Evolutionary conservation across 92 coral and sea anemone species (phyloP).

Genomic region (Palythoa grandis): DNA sequence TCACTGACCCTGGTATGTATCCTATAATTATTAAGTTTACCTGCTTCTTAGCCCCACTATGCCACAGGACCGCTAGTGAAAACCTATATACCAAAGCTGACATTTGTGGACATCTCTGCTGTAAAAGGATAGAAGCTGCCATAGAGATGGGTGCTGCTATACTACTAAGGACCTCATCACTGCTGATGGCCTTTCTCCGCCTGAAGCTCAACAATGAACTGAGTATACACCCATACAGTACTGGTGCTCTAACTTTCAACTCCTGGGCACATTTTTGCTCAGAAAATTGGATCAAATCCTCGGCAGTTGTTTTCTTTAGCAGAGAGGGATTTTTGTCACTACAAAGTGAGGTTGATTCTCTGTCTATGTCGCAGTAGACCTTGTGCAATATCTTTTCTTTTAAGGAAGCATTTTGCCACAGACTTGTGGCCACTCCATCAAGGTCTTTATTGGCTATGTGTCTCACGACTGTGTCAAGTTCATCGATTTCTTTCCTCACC

Average conservation of each 20-base stretch:
- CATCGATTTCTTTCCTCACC: constrained; percentile 43
- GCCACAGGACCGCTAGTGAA: constrained; percentile 69
- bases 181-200: constrained; percentile 17
- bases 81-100: constrained; percentile 62
- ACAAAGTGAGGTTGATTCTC: constrained; percentile 49
- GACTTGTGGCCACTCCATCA: constrained; percentile 55
- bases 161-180: not conserved
- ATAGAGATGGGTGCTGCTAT: constrained; percentile 39
- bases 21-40: constrained; percentile 23
- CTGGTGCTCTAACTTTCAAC: constrained; percentile 57
- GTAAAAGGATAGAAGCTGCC: constrained; percentile 66
- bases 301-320: constrained; percentile 40
- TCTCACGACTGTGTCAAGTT: constrained; percentile 50
- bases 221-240: constrained; percentile 40
- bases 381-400: constrained; percentile 46
- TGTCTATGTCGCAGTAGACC: constrained; percentile 40
- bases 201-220: constrained; percentile 4
- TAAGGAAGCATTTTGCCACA: constrained; percentile 57
- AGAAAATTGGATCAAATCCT: constrained; percentile 50
- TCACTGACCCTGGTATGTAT: too few species aligned
- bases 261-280: constrained; percentile 52
- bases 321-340: constrained; percentile 54
- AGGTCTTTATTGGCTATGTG: constrained; percentile 56
- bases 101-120: constrained; percentile 65
- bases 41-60: constrained; percentile 76